phyloP scores from a whole-genome alignment of 2,888 invertebrate genomes.

The Eristalis arbustorum region DNA sequence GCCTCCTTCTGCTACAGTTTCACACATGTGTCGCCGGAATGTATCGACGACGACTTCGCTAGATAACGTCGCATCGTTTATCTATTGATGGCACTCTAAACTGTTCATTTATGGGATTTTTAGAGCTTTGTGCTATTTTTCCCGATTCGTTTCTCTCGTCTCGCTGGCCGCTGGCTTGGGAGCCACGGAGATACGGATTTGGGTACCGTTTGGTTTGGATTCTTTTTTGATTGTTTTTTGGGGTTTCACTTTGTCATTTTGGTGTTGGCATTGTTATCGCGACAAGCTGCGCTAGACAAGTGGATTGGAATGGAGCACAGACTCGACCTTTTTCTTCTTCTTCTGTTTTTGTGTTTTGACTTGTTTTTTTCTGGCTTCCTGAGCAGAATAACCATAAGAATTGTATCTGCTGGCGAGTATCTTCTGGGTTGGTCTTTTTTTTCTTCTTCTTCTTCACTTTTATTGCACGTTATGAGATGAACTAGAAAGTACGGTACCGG shows the following conservation, averaged over 20 bases:
- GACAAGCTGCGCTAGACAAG: conserved; percentile 6
- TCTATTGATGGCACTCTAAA: conserved; percentile 70
- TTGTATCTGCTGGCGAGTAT: conserved; percentile 3
- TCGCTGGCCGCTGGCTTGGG: not conserved
- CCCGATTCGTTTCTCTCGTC: not conserved
- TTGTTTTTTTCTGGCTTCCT: conserved; percentile 41
- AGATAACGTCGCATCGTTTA: conserved; percentile 69
- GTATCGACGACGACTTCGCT: conserved; percentile 45
- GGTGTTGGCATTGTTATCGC: conserved; percentile 48
- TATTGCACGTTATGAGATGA: conserved; percentile 10
- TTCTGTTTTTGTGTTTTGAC: not conserved
- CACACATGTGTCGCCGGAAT: conserved; percentile 59
- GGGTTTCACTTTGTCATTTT: conserved; percentile 63
- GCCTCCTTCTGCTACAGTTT: conserved; percentile 25
- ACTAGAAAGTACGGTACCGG: conserved; percentile 14
- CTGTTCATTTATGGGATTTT: conserved; percentile 70
- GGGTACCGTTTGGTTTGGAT: conserved; percentile 51
- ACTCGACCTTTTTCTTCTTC: conserved; percentile 27
- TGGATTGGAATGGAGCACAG: conserved; percentile 32
- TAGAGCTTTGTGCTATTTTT: conserved; percentile 68
- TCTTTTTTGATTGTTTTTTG: conserved; percentile 11
- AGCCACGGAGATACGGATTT: conserved; percentile 28
- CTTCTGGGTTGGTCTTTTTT: not conserved
- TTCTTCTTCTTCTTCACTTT: not conserved
- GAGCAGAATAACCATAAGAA: conserved; percentile 40